Evolutionary conservation across 2,797 vertebrate genomes (phyloP), one percentile per base, ranked within the genome.

Genomic region (Acomys russatus): DNA sequence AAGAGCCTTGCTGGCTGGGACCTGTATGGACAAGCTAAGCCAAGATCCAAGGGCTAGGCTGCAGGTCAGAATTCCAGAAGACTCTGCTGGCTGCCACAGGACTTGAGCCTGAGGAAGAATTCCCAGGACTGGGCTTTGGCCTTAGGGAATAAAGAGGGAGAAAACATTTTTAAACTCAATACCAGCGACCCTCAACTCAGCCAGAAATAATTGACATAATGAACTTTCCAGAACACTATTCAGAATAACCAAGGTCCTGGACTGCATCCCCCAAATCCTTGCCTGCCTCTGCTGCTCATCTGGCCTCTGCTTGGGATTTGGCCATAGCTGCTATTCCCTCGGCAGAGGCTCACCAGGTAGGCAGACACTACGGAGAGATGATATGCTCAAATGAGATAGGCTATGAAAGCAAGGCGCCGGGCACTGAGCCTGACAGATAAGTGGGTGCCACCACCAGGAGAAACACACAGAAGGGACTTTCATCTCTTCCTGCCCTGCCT

Each of bases 341-440:
- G 83, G 44, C 63, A 71, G 49, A 56, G 6, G 18, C 38, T 61
- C 23, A 38, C 51, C 70, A 74, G 54, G 5, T 20, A 18, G 49
- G 61, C 54, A 79, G 83, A 56, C 38, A 49, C 38, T 9, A 38
- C 25, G 33, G 14, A 49, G 88, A 28, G n/a, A 54, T 18, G 23
- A 87, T 23, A 25, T 9, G 15, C 71, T 73, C 74, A 91, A 56
- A 71, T 5, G 44, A 95, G 82, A 80, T 68, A 63, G 56, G 1
- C 61, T 35, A 5, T 49, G 88, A 94, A 83, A 89, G 95, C 23
- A 4, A 73, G 90, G 92, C 6, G 1, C 92, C 2, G 0, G 91
- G 88, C 92, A 71, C 73, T 6, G 44, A 73, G 88, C 87, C 94
- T n/a, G 86, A 61, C 33, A 82, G 95, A 64, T 94, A 94, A 88